A percentile compares a stretch with the other conserved stretches of the same genome.
Evolutionary conservation across 1,140 invertebrate genomes (phyloP).

Genomic region (Thrips palmi): DNA sequence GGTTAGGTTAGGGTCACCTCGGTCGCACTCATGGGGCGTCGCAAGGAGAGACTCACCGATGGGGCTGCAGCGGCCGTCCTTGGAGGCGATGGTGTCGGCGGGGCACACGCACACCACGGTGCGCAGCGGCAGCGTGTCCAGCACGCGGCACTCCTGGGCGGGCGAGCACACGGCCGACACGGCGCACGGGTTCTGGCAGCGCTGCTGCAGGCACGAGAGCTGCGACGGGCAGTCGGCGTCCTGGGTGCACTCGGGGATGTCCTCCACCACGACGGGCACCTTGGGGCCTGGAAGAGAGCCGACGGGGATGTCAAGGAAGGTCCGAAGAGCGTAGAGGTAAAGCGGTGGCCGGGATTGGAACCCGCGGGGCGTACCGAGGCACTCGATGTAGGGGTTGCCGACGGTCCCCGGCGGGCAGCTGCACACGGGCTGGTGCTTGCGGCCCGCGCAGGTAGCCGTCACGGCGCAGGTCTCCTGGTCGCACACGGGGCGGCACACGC

Average conservation of each 20-base stretch:
- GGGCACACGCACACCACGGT: constrained; percentile 69
- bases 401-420: constrained; percentile 47
- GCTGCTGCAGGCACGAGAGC: constrained; percentile 54
- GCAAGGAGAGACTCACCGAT: constrained; percentile 33
- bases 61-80: constrained; percentile 38
- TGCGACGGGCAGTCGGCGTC: constrained; percentile 57
- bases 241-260: constrained; percentile 38
- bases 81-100: constrained; percentile 41
- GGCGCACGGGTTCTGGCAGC: constrained; percentile 57
- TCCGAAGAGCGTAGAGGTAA: not conserved
- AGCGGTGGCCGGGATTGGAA: not conserved
- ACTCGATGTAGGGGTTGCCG: constrained; percentile 64
- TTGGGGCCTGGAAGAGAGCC: not conserved
- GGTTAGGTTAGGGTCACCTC: no score
- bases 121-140: constrained; percentile 57
- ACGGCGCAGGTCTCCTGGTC: constrained; percentile 54
- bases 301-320: not conserved
- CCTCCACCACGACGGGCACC: constrained; percentile 3
- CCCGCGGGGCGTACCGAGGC: constrained; percentile 26
- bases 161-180: constrained; percentile 43
- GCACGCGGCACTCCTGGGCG: constrained; percentile 56
- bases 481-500: constrained; percentile 67
- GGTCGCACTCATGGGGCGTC: no score
- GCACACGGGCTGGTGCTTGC: constrained; percentile 59
- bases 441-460: constrained; percentile 50